Conservation (phyloP, 2,888 invertebrate species). For the Epiblema foenella region DNA sequence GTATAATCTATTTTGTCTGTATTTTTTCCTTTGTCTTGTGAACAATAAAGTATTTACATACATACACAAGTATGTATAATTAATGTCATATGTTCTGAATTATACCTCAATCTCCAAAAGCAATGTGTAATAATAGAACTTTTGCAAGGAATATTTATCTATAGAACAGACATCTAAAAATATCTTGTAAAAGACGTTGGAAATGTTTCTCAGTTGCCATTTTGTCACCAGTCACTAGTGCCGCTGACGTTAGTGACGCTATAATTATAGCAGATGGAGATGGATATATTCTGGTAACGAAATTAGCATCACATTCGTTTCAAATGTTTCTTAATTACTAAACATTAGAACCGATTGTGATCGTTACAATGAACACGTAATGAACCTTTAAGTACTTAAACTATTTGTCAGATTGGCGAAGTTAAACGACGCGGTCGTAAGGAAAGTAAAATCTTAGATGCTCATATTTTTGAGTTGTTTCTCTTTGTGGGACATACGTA, state of each 20-base stretch:
- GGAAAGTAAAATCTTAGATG: too few relatives aligned
- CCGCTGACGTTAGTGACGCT: neutral
- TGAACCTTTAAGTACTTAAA: too few relatives aligned
- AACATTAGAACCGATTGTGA: neutral
- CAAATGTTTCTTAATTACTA: neutral
- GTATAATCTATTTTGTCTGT: too few relatives aligned
- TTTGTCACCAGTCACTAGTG: neutral
- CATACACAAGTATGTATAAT: too few relatives aligned
- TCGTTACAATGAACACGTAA: neutral
- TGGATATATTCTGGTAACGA: neutral
- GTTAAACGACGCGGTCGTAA: too few relatives aligned
- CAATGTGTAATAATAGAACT: neutral
- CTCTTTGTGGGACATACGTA: too few relatives aligned
- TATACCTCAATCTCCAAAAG: too few relatives aligned
- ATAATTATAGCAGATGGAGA: neutral
- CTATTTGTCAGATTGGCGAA: too few relatives aligned
- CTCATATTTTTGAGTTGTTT: too few relatives aligned
- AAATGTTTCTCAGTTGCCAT: slow-evolving; percentile 1
- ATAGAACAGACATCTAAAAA: neutral
- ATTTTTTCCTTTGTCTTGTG: too few relatives aligned
- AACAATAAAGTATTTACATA: too few relatives aligned
- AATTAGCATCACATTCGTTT: neutral
- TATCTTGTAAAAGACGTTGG: neutral
- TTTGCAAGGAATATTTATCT: neutral
- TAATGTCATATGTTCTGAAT: too few relatives aligned